Evolutionary conservation across 1,140 invertebrate species (phyloP).

Genomic region (Drosophila seguyi): DNA sequence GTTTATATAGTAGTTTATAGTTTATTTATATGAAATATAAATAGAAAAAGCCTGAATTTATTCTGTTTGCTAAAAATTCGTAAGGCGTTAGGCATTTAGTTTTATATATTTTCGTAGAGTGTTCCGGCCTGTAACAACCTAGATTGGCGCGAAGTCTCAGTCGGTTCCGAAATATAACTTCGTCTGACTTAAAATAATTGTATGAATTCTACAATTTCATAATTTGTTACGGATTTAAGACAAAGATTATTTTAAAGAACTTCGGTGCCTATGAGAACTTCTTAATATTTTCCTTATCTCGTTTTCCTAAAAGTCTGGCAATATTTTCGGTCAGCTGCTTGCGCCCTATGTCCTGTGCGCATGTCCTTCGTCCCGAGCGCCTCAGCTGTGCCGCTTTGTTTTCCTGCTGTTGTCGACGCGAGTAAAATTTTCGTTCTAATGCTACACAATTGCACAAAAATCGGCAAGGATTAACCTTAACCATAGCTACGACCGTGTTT

Average conservation of each 20-base stretch:
- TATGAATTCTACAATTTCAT: background rate
- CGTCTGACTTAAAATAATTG: background rate
- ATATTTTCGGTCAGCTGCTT: slow-evolving; percentile 28
- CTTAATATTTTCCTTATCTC: too few species aligned
- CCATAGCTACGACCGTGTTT: background rate
- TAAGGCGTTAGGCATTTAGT: background rate
- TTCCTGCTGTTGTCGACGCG: slow-evolving; percentile 32
- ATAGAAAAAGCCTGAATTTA: background rate
- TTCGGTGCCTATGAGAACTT: background rate
- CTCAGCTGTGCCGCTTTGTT: slow-evolving; percentile 52
- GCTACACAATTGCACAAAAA: slow-evolving; percentile 7
- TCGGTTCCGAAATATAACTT: background rate
- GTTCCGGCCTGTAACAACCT: background rate
- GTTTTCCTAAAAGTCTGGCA: slow-evolving; percentile 11
- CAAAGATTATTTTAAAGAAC: background rate
- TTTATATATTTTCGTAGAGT: background rate
- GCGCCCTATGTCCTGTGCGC: slow-evolving; percentile 29
- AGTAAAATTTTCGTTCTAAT: slow-evolving; percentile 20
- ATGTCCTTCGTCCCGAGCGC: slow-evolving; percentile 29
- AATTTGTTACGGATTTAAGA: background rate
- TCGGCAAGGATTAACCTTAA: slow-evolving; percentile 1
- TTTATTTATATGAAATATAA: too few species aligned
- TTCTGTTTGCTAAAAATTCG: background rate
- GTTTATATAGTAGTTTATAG: too few species aligned
- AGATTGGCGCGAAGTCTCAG: background rate